phyloP scores from a whole-genome alignment of 2,113 vertebrate species.

The Epinephelus lanceolatus region DNA sequence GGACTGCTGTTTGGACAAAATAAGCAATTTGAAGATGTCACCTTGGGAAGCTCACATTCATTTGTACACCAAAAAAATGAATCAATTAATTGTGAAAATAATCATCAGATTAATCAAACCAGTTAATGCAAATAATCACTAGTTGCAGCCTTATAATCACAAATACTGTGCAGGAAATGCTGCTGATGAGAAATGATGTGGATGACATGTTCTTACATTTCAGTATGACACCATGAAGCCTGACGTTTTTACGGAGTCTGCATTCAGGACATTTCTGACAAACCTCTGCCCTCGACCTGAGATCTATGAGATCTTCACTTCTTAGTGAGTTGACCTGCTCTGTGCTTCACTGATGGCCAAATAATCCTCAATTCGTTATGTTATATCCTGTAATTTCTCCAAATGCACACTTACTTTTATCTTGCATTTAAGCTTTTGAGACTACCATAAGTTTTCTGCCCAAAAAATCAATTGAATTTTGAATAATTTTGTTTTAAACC shows the following conservation, averaged over 20 bases:
- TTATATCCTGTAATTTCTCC: neutral
- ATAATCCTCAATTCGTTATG: neutral
- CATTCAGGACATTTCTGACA: slow-evolving; percentile 92
- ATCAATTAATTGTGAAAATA: too few relatives aligned
- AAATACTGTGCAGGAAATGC: neutral
- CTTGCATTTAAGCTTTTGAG: neutral
- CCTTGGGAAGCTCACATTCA: too few relatives aligned
- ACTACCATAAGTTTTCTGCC: neutral
- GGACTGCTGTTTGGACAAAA: too few relatives aligned
- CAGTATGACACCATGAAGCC: slow-evolving; percentile 95
- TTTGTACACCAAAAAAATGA: too few relatives aligned
- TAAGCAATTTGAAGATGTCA: too few relatives aligned
- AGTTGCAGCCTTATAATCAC: too few relatives aligned
- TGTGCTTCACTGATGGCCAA: neutral
- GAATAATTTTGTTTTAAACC: neutral
- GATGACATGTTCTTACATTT: slow-evolving; percentile 20
- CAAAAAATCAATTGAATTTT: neutral
- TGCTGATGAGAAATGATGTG: neutral
- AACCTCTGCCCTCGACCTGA: slow-evolving; percentile 94
- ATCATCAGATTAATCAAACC: too few relatives aligned
- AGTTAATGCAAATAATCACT: too few relatives aligned
- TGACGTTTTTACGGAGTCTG: slow-evolving; percentile 93
- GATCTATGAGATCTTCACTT: slow-evolving; percentile 96
- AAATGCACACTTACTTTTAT: neutral
- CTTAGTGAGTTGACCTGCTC: slow-evolving; percentile 87